These are phyloP conservation scores for Saccopteryx bilineata DNA, from an alignment of 2,113 vertebrate species.

Conservation along the genomic window DNA sequence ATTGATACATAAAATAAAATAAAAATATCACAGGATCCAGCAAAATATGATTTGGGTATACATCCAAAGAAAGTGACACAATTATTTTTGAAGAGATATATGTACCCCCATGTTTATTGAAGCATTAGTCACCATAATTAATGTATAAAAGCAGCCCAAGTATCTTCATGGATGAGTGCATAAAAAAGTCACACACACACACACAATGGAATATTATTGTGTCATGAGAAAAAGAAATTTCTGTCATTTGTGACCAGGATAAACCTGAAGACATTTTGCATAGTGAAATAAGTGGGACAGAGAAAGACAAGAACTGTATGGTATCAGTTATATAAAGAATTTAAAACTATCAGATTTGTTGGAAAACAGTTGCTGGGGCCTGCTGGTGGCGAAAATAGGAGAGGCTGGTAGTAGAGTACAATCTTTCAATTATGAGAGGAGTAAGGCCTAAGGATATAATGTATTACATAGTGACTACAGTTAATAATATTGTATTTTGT, in stretches of 20 bases:
- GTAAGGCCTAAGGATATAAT: neutral
- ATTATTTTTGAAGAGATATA: neutral
- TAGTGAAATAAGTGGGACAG: neutral
- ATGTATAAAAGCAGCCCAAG: neutral
- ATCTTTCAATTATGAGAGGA: neutral
- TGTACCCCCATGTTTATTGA: neutral
- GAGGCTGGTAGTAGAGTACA: neutral
- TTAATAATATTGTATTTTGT: neutral
- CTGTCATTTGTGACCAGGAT: neutral
- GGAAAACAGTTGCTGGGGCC: neutral
- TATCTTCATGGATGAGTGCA: neutral
- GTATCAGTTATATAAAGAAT: neutral
- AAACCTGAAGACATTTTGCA: neutral
- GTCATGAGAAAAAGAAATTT: neutral
- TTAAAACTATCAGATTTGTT: neutral
- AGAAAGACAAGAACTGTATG: neutral
- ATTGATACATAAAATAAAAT: neutral
- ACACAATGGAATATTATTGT: neutral
- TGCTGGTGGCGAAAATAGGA: neutral
- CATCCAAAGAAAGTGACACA: neutral
- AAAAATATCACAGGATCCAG: no score
- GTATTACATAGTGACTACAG: neutral
- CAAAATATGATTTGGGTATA: no score
- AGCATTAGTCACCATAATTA: neutral
- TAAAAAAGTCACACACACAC: neutral